A percentile compares a stretch with the other conserved stretches of the same genome.
Conservation (phyloP, 1,140 invertebrate species). For the Solenopsis fugax region DNA sequence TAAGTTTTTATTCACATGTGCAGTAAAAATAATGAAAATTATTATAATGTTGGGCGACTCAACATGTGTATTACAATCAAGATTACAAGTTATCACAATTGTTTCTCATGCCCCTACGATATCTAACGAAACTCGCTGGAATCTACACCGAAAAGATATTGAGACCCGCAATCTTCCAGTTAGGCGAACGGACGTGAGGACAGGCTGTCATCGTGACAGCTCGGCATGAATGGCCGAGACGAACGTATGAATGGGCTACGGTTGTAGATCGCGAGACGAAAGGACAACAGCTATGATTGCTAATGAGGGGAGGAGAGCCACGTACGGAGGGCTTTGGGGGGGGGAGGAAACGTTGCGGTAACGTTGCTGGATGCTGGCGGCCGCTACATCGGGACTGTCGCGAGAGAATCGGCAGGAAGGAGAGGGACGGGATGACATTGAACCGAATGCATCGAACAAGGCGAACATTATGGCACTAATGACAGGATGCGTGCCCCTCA, state of each 20-base stretch:
- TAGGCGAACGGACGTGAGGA: slow-evolving; percentile 74
- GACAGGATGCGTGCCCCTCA: slow-evolving; percentile 82
- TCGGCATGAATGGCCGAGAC: slow-evolving; percentile 77
- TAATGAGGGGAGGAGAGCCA: slow-evolving; percentile 66
- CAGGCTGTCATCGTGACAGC: slow-evolving; percentile 63
- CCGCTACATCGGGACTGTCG: slow-evolving; percentile 9
- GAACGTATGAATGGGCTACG: slow-evolving; percentile 70
- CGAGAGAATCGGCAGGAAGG: slow-evolving; percentile 73
- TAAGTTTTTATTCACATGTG: background rate
- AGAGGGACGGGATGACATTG: slow-evolving; percentile 83
- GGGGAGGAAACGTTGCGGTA: background rate
- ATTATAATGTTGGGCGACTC: background rate
- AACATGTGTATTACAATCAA: background rate
- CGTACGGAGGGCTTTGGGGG: background rate
- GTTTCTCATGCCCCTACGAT: background rate
- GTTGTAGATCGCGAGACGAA: slow-evolving; percentile 72
- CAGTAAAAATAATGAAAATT: background rate
- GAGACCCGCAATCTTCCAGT: slow-evolving; percentile 79
- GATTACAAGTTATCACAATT: background rate
- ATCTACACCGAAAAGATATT: slow-evolving; percentile 4
- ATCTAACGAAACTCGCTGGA: slow-evolving; percentile 13
- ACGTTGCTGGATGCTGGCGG: slow-evolving; percentile 20
- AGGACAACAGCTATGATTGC: slow-evolving; percentile 67
- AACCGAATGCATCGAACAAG: slow-evolving; percentile 84
- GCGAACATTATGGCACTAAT: slow-evolving; percentile 81